Conservation (phyloP, 2,113 vertebrate genomes). For the Telmatochromis bifrenatus region DNA sequence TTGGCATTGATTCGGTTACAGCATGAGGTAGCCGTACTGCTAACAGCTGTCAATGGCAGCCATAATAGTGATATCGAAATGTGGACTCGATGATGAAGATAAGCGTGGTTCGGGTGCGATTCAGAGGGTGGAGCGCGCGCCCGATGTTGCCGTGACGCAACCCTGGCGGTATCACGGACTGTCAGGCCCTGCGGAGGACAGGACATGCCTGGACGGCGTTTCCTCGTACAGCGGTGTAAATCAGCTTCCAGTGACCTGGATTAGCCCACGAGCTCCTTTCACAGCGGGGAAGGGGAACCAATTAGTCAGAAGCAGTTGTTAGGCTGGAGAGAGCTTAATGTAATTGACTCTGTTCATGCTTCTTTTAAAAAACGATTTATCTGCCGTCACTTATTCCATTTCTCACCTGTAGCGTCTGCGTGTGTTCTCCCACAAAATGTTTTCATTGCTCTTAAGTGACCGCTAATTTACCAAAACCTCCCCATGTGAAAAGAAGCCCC, state of each 20-base stretch:
- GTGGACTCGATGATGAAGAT: background rate
- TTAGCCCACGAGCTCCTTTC: background rate
- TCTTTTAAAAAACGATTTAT: background rate
- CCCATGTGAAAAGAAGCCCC: background rate
- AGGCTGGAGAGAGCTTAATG: background rate
- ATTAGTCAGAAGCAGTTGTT: background rate
- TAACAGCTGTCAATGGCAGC: background rate
- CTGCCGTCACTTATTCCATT: background rate
- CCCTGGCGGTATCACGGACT: rapidly evolving
- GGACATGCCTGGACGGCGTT: background rate
- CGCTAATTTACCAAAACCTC: background rate
- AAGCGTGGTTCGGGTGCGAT: background rate
- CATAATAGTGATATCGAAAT: background rate
- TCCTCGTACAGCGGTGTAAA: background rate
- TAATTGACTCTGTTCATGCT: background rate
- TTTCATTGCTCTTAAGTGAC: background rate
- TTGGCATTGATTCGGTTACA: constrained; percentile 15
- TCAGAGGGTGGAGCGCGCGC: background rate
- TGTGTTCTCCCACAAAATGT: background rate
- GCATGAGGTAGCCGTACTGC: constrained; percentile 28
- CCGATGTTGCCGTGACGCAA: background rate
- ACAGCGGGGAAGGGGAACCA: background rate
- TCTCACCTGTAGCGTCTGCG: background rate
- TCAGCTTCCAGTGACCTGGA: background rate
- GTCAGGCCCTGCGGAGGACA: background rate